A percentile compares a stretch with the other conserved stretches of the same genome.
Conservation (phyloP, 2,888 invertebrate species). For the Volucella inanis region DNA sequence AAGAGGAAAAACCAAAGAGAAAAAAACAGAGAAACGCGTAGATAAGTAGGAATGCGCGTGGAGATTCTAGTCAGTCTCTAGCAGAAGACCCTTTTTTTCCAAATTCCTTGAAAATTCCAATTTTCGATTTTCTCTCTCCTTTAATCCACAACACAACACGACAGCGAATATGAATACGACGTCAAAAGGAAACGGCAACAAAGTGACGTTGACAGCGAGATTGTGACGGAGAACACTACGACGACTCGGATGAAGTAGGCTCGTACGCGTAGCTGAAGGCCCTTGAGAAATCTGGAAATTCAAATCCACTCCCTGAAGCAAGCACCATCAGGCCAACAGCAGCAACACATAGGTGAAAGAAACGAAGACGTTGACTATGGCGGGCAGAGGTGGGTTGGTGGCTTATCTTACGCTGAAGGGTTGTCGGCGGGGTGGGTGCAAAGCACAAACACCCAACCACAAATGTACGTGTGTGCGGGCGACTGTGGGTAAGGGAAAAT, state of each 20-base stretch:
- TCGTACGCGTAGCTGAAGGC: constrained; percentile 65
- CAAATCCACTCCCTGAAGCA: constrained; percentile 65
- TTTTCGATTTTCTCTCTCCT: not conserved
- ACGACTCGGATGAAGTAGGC: constrained; percentile 26
- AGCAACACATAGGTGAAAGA: too few relatives aligned
- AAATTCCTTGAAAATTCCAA: not conserved
- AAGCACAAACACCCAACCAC: not conserved
- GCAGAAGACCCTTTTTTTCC: constrained; percentile 8
- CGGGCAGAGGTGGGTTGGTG: too few relatives aligned
- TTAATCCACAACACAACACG: too few relatives aligned
- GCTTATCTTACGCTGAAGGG: too few relatives aligned
- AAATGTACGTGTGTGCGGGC: constrained; percentile 14
- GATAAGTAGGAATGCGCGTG: constrained; percentile 10
- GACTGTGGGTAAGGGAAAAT: constrained; percentile 54
- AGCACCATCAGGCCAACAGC: constrained; percentile 22
- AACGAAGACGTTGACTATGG: too few relatives aligned
- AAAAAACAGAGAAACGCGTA: constrained; percentile 40
- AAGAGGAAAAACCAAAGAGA: not conserved
- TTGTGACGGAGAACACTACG: not conserved
- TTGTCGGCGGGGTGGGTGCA: not conserved
- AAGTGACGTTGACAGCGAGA: too few relatives aligned
- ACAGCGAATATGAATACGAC: too few relatives aligned
- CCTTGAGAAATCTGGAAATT: constrained; percentile 54
- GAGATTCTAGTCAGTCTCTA: not conserved
- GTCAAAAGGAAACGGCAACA: not conserved